Evolutionary conservation across 2,888 invertebrate genomes (phyloP), one percentile per base, ranked within the genome.

Genomic region (Oligia strigilis): DNA sequence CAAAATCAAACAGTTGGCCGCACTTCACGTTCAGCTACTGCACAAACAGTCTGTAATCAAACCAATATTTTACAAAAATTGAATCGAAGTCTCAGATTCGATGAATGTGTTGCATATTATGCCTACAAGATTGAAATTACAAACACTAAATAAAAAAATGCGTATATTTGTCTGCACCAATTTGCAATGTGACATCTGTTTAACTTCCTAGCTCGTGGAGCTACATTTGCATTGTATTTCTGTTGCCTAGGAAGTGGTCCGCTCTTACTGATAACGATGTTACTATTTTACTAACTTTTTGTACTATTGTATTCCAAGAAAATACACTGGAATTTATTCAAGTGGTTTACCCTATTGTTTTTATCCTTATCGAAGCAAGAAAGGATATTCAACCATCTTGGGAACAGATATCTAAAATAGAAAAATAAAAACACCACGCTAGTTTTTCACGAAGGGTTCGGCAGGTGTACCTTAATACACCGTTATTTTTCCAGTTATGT

Each of bases 211-310:
- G 29, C 36, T 82, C 86, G 17, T 52, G 79, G 36, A 72, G 0
- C 0, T n/a, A 75, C 74, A 85, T 85, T 85, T 85, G 79, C 86
- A 82, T 82, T 77, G 85, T 82, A 49, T 81, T 70, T 65, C 74
- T 79, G 78, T 77, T 64, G 43, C 55, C 40, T 49, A 72, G 86
- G 79, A 85, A 82, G 86, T 75, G 75, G 73, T 76, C 67, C 82
- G 78, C 82, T 77, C 70, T 67, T 49, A 58, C 76, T 79, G 78
- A 85, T 85, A 85, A 82, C 76, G 65, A 77, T 66, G 85, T 84
- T 85, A 82, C 78, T 74, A 65, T 72, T 73, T 64, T 43, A 55
- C 82, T 40, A 83, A 82, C 73, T 82, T 82, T 70, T 72, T 66
- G 52, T 40, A 36, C 72, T 52, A 49, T 67, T 77, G 73, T 78